Conservation (phyloP, 2,797 vertebrate genomes). For the Spinibarbus caldwelli region DNA sequence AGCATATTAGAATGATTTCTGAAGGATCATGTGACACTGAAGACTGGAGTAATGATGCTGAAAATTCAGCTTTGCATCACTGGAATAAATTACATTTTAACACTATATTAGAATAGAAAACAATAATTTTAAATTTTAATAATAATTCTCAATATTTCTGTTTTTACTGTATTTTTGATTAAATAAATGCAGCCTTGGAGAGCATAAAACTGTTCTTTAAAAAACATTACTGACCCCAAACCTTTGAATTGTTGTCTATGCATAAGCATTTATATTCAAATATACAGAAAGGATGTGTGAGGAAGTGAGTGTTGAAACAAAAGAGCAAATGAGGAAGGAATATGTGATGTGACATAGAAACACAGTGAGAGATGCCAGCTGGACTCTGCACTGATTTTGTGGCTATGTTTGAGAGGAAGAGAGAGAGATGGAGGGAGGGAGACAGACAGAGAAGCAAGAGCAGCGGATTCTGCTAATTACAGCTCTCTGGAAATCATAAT, state of each 20-base stretch:
- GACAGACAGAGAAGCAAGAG: conserved; percentile 16
- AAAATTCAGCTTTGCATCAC: neutral
- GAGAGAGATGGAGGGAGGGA: neutral
- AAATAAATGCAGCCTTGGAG: neutral
- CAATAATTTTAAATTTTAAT: neutral
- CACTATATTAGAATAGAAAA: neutral
- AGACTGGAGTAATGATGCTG: neutral
- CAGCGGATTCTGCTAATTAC: conserved; percentile 53
- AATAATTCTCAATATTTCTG: neutral
- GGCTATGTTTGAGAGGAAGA: conserved; percentile 22
- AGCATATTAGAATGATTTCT: too few species aligned
- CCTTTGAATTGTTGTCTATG: neutral
- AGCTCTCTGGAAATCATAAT: conserved; percentile 59
- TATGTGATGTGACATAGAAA: conserved; percentile 21
- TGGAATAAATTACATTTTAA: neutral
- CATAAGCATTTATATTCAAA: neutral
- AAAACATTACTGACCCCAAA: neutral
- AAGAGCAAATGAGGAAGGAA: neutral
- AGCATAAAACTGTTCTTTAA: neutral
- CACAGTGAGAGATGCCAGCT: conserved; percentile 23
- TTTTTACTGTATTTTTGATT: neutral
- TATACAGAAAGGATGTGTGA: neutral
- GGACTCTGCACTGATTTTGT: conserved; percentile 23
- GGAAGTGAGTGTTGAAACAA: neutral
- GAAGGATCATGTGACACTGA: too few species aligned